Base-by-base conservation (phyloP, 2,888 invertebrate genomes). In the Hydroisotoma schaefferi region DNA sequence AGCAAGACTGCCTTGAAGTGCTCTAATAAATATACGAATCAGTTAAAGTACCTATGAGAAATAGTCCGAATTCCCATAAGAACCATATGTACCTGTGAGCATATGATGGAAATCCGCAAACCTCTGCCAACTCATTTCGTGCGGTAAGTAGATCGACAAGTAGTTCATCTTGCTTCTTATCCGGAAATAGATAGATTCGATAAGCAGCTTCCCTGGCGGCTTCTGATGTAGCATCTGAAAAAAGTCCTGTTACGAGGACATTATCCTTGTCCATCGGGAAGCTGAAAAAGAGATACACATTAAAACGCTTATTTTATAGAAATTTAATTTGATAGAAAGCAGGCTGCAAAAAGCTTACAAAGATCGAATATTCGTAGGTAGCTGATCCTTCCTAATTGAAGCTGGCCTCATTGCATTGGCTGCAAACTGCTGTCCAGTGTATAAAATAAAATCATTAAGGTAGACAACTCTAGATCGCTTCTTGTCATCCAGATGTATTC, bases 71-170 rank as follows among this genome's bases (percentile, higher is more conserved):
- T 33, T 33, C 33, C n/a, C n/a, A 33, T 10, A 33, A 33, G 33
- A 10, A 23, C 26, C 2, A 44, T 33, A 15, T 10, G 54, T 60
- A 75, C 75, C 93, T 82, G 75, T 97, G 90, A 0, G 90, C 88
- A 74, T 89, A 98, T 0, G 91, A 86, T 18, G 84, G 79, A 78
- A 95, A 99, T 2, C 93, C 98, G 75, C 95, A 97, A 12, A 89
- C 81, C 56, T 83, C 79, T 0, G 97, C 97, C 73, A 99, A 81
- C 61, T 87, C 81, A 74, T 88, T 82, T 18, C 99, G 80, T 0
- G 87, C 84, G 20, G 81, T 78, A 10, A 99, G 78, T 47, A 97
- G 79, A 74, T 86, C 82, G 25, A 81, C 78, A 0, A 99, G 80
- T 26, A 92, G 77, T 43, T 81, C 76, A 74, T 92, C 90, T 77